Conservation (phyloP, 2,888 invertebrate genomes). For the Julus scanicus region DNA sequence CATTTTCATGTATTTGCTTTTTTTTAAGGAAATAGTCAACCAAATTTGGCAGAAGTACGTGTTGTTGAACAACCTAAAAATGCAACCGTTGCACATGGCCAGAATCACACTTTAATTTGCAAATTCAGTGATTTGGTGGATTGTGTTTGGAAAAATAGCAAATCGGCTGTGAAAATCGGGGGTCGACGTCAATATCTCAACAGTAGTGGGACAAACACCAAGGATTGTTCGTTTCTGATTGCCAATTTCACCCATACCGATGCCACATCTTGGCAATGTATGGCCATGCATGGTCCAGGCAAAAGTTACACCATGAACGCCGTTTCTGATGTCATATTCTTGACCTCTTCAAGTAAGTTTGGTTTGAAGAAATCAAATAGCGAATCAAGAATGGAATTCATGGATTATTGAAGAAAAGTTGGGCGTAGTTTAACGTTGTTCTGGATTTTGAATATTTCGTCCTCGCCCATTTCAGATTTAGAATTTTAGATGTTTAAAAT, state of each 20-base stretch:
- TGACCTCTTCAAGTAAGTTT: not conserved
- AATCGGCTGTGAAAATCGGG: not conserved
- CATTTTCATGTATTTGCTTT: too few species aligned
- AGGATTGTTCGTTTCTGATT: not conserved
- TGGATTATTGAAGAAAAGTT: too few species aligned
- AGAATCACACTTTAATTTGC: not conserved
- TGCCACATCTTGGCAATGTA: not conserved
- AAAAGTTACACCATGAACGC: not conserved
- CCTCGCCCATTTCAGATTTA: too few species aligned
- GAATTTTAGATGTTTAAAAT: too few species aligned
- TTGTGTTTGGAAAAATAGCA: not conserved
- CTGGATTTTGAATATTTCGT: too few species aligned
- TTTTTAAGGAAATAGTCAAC: not conserved
- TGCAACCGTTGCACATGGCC: not conserved
- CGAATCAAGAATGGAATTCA: too few species aligned
- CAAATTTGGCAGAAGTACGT: not conserved
- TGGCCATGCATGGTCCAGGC: not conserved
- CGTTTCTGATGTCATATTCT: not conserved
- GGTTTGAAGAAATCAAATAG: too few species aligned
- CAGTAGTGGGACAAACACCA: not conserved
- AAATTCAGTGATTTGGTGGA: not conserved
- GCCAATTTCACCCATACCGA: not conserved
- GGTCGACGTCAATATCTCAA: not conserved
- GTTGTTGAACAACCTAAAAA: not conserved
- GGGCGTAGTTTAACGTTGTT: too few species aligned